Conservation (phyloP, 2,113 vertebrate species). For the Callorhinus ursinus region DNA sequence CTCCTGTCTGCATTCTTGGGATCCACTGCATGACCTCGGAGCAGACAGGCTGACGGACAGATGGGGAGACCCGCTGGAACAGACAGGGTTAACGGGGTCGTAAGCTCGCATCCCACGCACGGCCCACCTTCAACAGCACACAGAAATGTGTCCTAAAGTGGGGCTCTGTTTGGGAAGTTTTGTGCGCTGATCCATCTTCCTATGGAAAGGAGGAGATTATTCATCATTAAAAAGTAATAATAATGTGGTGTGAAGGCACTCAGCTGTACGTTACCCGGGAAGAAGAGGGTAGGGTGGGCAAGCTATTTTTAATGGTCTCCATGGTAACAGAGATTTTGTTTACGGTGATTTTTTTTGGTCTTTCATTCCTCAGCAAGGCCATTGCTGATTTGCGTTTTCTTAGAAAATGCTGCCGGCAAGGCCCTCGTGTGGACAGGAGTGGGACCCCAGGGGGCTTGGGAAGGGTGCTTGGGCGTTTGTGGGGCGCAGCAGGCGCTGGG, state of each 20-base stretch:
- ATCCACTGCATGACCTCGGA: neutral
- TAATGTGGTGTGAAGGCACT: constrained; percentile 84
- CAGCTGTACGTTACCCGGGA: constrained; percentile 82
- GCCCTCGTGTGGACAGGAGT: neutral
- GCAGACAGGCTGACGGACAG: neutral
- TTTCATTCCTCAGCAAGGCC: constrained; percentile 78
- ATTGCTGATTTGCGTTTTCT: constrained; percentile 78
- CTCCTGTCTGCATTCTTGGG: neutral
- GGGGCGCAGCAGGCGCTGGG: too few relatives aligned
- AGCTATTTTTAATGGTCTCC: constrained; percentile 91
- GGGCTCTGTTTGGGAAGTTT: constrained; percentile 78
- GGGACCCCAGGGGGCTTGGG: rapidly evolving
- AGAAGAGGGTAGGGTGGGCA: constrained; percentile 78
- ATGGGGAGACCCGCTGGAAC: rapidly evolving
- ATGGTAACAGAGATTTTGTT: constrained; percentile 87
- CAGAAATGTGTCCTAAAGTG: constrained; percentile 82
- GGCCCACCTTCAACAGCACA: constrained; percentile 84
- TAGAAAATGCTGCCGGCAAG: constrained; percentile 59
- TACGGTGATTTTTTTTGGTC: constrained; percentile 83
- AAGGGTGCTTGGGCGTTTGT: rapidly evolving
- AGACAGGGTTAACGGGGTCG: constrained; percentile 79
- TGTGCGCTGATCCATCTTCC: constrained; percentile 81
- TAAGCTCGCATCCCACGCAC: constrained; percentile 78
- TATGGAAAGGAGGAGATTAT: constrained; percentile 85
- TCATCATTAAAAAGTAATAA: constrained; percentile 90